Evolutionary conservation across 2,113 vertebrate genomes (phyloP).

Genomic region (Prolemur simus): DNA sequence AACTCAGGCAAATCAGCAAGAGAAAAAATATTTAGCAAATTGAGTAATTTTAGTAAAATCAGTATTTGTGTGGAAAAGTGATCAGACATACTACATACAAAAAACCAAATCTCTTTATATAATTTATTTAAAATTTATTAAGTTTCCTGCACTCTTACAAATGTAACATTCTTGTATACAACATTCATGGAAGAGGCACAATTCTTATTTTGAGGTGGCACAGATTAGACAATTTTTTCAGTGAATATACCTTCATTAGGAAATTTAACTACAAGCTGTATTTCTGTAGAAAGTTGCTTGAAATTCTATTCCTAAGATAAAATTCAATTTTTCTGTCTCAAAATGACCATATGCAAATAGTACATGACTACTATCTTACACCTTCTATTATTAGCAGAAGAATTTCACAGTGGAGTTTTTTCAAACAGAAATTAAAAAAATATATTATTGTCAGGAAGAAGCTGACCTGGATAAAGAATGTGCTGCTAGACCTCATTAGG

Average conservation of each 20-base stretch:
- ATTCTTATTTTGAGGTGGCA: conserved; percentile 55
- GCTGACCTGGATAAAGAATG: neutral
- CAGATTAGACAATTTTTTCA: neutral
- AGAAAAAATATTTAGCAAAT: neutral
- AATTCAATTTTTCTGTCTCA: conserved; percentile 9
- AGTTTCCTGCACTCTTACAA: conserved; percentile 62
- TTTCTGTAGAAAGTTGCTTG: conserved; percentile 44
- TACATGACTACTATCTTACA: conserved; percentile 13
- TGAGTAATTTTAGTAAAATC: neutral
- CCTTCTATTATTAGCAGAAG: conserved; percentile 15
- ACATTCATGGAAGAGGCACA: conserved; percentile 66
- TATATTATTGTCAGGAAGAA: neutral
- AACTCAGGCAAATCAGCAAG: too few relatives aligned
- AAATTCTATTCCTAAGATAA: conserved; percentile 29
- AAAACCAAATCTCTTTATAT: conserved; percentile 56
- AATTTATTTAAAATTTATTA: conserved; percentile 69
- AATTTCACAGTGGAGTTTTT: conserved; percentile 27
- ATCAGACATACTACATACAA: conserved; percentile 20
- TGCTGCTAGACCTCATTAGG: neutral
- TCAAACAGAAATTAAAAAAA: neutral
- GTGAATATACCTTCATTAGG: conserved; percentile 51
- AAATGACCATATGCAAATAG: conserved; percentile 30
- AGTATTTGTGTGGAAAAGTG: neutral
- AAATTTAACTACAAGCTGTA: conserved; percentile 19
- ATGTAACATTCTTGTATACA: conserved; percentile 59